Evolutionary conservation across 2,797 vertebrate genomes (phyloP).

Genomic region (Chelonia mydas): DNA sequence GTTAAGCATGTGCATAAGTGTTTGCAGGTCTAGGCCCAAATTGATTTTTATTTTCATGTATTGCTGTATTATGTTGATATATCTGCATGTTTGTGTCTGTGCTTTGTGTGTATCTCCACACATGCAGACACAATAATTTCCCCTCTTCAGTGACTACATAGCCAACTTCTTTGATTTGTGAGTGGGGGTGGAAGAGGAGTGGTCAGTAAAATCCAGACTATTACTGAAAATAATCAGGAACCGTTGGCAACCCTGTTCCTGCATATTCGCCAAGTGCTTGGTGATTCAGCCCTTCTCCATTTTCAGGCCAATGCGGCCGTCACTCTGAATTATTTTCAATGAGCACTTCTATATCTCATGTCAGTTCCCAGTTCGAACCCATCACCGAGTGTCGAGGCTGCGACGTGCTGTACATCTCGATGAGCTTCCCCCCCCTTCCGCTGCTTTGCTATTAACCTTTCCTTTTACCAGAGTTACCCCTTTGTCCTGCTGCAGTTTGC

Average conservation of each 20-base stretch:
- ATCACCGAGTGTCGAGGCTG: constrained; percentile 88
- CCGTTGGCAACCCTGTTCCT: constrained; percentile 60
- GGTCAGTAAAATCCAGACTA: constrained; percentile 51
- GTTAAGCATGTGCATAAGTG: background rate
- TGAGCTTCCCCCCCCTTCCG: constrained; percentile 85
- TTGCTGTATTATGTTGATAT: accelerated
- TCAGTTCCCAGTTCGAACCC: constrained; percentile 95
- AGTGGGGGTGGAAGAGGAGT: constrained; percentile 42
- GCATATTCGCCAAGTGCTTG: constrained; percentile 61
- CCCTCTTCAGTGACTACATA: background rate
- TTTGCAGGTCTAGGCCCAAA: background rate
- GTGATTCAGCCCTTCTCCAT: constrained; percentile 72
- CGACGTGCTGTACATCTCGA: constrained; percentile 89
- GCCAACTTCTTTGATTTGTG: background rate
- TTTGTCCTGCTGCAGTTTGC: constrained; percentile 80
- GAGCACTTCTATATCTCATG: constrained; percentile 93
- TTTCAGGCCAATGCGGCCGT: constrained; percentile 86
- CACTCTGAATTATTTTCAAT: constrained; percentile 97
- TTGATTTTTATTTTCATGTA: background rate
- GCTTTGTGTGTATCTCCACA: background rate
- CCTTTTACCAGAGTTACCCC: constrained; percentile 80
- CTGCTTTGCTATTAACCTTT: constrained; percentile 94
- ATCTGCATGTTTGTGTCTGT: background rate
- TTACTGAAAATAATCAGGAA: constrained; percentile 40
- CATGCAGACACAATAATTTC: accelerated